Evolutionary conservation across 1,140 invertebrate genomes (phyloP).

Genomic region (Listronotus oregonensis): DNA sequence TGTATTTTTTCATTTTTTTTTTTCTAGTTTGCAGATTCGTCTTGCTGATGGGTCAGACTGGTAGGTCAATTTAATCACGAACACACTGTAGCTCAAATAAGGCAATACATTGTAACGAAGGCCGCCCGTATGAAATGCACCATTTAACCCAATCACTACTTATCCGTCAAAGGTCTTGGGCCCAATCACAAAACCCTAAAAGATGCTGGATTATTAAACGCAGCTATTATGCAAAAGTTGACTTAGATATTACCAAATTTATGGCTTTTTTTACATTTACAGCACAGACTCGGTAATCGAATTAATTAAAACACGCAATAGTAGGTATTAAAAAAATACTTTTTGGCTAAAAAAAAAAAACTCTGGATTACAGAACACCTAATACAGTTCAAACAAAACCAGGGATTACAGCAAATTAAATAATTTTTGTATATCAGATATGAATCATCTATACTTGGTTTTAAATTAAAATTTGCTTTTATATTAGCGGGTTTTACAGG

Average conservation of each 20-base stretch:
- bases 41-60: constrained; percentile 86
- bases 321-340: no score
- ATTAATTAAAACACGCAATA: no score
- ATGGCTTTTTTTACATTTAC: no score
- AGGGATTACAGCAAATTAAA: no score
- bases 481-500: no score
- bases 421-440: no score
- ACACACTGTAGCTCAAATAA: constrained; percentile 80
- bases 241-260: constrained; percentile 61
- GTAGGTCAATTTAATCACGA: constrained; percentile 86
- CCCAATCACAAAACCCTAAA: constrained; percentile 74
- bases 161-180: constrained; percentile 91
- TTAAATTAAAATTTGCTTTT: no score
- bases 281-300: no score
- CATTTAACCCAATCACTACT: constrained; percentile 83
- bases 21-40: constrained; percentile 78
- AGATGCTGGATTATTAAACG: constrained; percentile 85
- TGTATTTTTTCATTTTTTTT: constrained; percentile 15
- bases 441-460: no score
- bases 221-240: constrained; percentile 83
- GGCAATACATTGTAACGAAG: constrained; percentile 63
- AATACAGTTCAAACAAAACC: no score
- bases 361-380: no score
- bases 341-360: no score
- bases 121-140: constrained; percentile 75